Evolutionary conservation across 2,113 vertebrate species (phyloP).

Genomic region (Rhombomys opimus): DNA sequence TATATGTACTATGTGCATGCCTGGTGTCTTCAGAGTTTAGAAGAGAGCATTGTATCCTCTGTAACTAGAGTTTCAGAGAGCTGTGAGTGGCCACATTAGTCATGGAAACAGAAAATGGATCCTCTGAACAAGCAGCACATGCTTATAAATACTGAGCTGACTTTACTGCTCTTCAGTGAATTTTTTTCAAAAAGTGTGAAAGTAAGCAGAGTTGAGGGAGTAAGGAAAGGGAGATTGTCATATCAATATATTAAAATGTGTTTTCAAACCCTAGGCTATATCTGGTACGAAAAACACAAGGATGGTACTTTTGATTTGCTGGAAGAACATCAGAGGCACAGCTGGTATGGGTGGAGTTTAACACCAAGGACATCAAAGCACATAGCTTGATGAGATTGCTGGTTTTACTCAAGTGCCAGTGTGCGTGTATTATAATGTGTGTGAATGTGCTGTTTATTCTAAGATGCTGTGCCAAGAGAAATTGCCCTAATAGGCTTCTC

Average conservation of each 20-base stretch:
- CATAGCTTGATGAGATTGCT: background rate
- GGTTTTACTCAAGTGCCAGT: background rate
- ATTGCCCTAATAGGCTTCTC: background rate
- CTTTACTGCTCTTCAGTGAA: background rate
- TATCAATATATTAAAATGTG: background rate
- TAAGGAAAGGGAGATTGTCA: background rate
- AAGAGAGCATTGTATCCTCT: background rate
- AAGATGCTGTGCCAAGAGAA: background rate
- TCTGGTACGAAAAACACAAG: background rate
- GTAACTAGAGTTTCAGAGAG: background rate
- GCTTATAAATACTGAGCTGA: background rate
- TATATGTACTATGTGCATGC: background rate
- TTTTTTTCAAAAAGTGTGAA: background rate
- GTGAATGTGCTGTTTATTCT: background rate
- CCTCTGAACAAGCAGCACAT: background rate
- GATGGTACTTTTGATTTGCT: background rate
- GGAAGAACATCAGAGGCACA: background rate
- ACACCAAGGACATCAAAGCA: accelerated
- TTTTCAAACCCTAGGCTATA: background rate
- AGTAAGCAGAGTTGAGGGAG: background rate
- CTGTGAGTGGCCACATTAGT: background rate
- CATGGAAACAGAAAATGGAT: background rate
- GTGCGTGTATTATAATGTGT: background rate
- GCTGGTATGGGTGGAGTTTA: accelerated
- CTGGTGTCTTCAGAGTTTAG: background rate